These are phyloP conservation scores for Odontothrips loti DNA, from an alignment of 2,888 invertebrate species.

Conservation along the genomic window DNA sequence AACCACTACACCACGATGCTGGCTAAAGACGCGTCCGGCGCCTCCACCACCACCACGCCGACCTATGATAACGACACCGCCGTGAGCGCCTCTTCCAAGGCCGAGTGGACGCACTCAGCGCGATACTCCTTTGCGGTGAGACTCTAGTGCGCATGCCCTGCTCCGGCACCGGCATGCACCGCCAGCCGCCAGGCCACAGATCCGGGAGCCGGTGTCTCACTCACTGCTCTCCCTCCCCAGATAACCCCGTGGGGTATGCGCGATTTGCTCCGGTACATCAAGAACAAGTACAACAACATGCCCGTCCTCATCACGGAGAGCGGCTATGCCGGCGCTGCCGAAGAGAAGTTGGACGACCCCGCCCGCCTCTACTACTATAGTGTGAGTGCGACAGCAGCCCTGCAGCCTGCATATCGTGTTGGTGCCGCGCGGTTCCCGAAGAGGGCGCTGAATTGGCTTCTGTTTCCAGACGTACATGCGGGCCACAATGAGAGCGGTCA, in stretches of 20 bases:
- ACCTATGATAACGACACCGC: constrained; percentile 47
- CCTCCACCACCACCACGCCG: constrained; percentile 49
- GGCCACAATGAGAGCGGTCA: constrained; percentile 50
- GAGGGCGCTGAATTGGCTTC: neutral
- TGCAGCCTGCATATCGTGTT: no score
- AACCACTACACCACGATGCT: constrained; percentile 54
- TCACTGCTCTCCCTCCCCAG: no score
- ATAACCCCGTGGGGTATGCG: constrained; percentile 58
- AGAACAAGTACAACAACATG: constrained; percentile 52
- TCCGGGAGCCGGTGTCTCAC: no score
- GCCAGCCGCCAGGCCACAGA: no score
- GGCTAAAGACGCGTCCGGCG: constrained; percentile 47
- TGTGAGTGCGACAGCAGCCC: constrained; percentile 45
- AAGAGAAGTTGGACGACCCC: constrained; percentile 50
- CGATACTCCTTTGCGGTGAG: neutral
- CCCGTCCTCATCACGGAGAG: constrained; percentile 59
- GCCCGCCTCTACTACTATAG: constrained; percentile 53
- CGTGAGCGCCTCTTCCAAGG: neutral
- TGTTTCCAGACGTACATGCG: constrained; percentile 49
- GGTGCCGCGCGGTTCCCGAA: neutral
- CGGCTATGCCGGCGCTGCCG: constrained; percentile 56
- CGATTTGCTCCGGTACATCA: constrained; percentile 57
- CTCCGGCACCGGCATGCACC: no score
- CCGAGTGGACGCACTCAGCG: neutral
- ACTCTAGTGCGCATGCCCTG: no score